A percentile compares a stretch with the other conserved stretches of the same genome.
phyloP scores from a whole-genome alignment of 2,113 vertebrate species.

The Myotis yumanensis region DNA sequence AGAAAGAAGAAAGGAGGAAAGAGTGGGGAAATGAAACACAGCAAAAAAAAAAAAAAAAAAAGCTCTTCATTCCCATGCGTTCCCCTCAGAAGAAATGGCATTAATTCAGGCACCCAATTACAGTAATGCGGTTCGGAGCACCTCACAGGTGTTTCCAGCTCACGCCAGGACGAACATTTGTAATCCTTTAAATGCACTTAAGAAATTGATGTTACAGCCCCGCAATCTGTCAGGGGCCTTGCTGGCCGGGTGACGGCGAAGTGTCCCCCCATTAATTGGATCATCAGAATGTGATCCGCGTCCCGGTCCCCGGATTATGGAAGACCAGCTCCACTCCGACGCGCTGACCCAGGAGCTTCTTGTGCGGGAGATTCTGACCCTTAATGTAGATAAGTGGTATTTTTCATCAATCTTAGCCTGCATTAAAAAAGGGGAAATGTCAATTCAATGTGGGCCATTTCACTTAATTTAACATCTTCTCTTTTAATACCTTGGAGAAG shows the following conservation, averaged over 20 bases:
- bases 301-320: slow-evolving; percentile 94
- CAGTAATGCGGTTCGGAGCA: slow-evolving; percentile 91
- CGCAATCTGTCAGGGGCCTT: slow-evolving; percentile 94
- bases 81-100: slow-evolving; percentile 83
- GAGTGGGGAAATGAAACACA: slow-evolving; percentile 75
- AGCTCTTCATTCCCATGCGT: slow-evolving; percentile 80
- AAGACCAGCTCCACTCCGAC: slow-evolving; percentile 94
- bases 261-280: slow-evolving; percentile 96
- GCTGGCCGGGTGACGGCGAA: slow-evolving; percentile 91
- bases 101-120: slow-evolving; percentile 92
- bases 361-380: slow-evolving; percentile 89
- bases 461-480: slow-evolving; percentile 90
- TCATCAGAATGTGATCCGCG: slow-evolving; percentile 99
- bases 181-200: slow-evolving; percentile 99
- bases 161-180: slow-evolving; percentile 90
- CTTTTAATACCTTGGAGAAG: slow-evolving; percentile 90
- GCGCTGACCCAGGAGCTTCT: slow-evolving; percentile 87
- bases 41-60: slow-evolving; percentile 71
- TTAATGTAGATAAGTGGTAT: slow-evolving; percentile 99
- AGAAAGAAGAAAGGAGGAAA: slow-evolving; percentile 16
- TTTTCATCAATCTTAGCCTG: slow-evolving; percentile 92
- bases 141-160: slow-evolving; percentile 89
- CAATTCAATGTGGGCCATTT: slow-evolving; percentile 87
- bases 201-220: slow-evolving; percentile 97
- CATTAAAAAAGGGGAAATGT: slow-evolving; percentile 89